Conservation (phyloP, 2,113 vertebrate genomes). For the Prunella himalayana region DNA sequence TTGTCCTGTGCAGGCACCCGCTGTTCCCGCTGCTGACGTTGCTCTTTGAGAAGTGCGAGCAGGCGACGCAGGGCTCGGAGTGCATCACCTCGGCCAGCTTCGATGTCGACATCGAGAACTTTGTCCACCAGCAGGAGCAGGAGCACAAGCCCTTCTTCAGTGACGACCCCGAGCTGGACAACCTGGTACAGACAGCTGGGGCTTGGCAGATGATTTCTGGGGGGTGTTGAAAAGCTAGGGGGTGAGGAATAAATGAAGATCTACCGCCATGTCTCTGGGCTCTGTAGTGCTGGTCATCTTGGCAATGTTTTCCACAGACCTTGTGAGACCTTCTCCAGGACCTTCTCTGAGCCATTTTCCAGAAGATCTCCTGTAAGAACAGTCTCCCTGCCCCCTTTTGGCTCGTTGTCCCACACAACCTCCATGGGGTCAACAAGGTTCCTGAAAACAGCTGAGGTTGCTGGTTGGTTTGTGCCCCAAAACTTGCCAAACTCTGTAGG, state of each 20-base stretch:
- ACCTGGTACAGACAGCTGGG: conserved; percentile 82
- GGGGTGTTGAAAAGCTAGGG: background rate
- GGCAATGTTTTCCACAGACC: background rate
- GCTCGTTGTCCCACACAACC: background rate
- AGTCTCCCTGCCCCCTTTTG: background rate
- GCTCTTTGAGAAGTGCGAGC: conserved; percentile 97
- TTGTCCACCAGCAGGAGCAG: conserved; percentile 97
- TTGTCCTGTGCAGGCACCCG: conserved; percentile 82
- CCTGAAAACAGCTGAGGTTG: rapidly evolving
- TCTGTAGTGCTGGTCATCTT: background rate
- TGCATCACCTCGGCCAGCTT: conserved; percentile 99
- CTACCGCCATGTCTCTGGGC: background rate
- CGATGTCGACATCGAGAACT: conserved; percentile 97
- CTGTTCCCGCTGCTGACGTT: conserved; percentile 93
- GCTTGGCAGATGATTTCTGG: background rate
- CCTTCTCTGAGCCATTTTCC: background rate
- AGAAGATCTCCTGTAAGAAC: background rate
- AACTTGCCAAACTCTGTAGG: background rate
- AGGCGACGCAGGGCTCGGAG: conserved; percentile 97
- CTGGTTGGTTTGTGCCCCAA: background rate
- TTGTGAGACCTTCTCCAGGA: background rate
- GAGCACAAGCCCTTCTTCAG: conserved; percentile 99
- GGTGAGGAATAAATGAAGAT: background rate
- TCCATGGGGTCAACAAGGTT: rapidly evolving
- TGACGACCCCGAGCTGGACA: conserved; percentile 95